Evolutionary conservation across 2,888 invertebrate species (phyloP), one percentile per base, ranked within the genome.

Genomic region (Drosophila anomelani): DNA sequence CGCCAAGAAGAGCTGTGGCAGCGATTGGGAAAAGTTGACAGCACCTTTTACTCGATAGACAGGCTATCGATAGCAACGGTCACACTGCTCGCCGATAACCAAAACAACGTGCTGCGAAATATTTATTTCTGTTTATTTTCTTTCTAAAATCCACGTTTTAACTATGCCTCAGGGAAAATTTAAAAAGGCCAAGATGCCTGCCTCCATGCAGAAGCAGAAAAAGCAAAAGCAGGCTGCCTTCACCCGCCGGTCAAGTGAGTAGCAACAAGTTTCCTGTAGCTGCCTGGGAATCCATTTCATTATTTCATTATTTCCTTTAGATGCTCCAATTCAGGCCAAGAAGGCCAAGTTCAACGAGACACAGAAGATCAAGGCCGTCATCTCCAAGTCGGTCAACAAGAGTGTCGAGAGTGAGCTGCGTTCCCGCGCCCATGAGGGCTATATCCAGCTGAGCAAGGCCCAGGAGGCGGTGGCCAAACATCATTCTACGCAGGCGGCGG

Each of bases 91-190:
- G 8, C 3, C 39, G 34, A 54, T 17, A 58, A 72, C 23, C 60
- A 58, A 74, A 75, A 69, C 75, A 75, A 75, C 62, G 71, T 75
- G 77, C 62, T 58, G 53, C 55, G 20, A 6, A 54, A 12, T 23
- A 8, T 7, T 34, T 12, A 10, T 29, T 17, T 26, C 3, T 54
- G 49, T 23, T 38, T 13, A 15, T 39, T 20, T 59, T 73, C 23
- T 34, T 4, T 15, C 23, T 8, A 5, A 13, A 58, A 32, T 32
- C 5, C 15, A 36, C 54, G 9, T n/a, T 62, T 39, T 32, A 32
- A 90, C 81, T 73, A 95, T 95, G 95, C 93, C 94, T 0, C 95
- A 95, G 90, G 95, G 95, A 75, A 95, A 95, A 86, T 91, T 94
- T 64, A 95, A 95, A 90, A 95, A 95, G 85, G 82, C 94, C 0